These are phyloP conservation scores for Enoplosus armatus DNA, from an alignment of 2,797 vertebrate species.

Conservation along the genomic window DNA sequence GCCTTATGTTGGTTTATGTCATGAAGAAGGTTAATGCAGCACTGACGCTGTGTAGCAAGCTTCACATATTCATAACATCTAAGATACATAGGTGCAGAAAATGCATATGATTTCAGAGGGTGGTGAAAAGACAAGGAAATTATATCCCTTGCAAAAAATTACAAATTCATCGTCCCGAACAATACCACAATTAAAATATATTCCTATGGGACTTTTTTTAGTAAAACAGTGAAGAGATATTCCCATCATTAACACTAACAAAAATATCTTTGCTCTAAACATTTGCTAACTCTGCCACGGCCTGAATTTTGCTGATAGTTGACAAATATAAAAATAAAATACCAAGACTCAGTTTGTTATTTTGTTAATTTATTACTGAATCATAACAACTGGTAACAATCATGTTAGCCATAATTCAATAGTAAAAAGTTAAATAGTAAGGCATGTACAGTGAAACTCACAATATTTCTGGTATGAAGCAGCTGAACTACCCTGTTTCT, in stretches of 20 bases:
- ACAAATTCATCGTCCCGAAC: neutral
- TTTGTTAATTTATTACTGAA: conserved; percentile 34
- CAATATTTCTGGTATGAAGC: neutral
- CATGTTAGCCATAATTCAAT: neutral
- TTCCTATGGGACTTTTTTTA: neutral
- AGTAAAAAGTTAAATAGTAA: neutral
- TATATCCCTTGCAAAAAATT: neutral
- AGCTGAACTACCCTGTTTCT: neutral
- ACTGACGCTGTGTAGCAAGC: neutral
- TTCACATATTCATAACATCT: neutral
- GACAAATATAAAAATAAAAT: conserved; percentile 1
- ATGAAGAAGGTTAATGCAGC: conserved; percentile 1
- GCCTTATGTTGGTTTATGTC: conserved; percentile 9
- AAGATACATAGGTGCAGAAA: neutral
- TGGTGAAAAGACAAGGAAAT: neutral
- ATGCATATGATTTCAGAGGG: neutral
- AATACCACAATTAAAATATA: neutral
- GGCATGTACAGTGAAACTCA: neutral
- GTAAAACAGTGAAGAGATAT: neutral
- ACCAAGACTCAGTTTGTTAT: neutral
- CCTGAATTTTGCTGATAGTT: neutral
- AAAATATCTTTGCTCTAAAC: neutral
- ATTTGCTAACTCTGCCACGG: neutral
- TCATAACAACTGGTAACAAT: neutral
- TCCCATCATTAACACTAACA: neutral